Percentiles rank a stretch among this genome's conserved stretches.
Evolutionary conservation across 2,797 vertebrate species (phyloP).

Genomic region (Diplodus sargus): DNA sequence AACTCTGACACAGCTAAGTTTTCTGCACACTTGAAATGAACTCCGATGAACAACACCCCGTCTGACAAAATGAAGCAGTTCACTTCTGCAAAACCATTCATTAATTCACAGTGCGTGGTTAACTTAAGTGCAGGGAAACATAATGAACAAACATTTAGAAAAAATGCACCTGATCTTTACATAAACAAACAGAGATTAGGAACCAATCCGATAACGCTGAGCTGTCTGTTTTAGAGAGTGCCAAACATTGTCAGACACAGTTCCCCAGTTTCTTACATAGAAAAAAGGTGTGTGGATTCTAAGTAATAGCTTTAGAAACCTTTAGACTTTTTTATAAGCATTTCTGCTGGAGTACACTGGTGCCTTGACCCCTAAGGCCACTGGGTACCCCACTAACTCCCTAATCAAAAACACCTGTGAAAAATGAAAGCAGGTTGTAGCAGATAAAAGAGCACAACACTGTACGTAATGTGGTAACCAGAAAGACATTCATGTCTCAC

Average conservation of each 20-base stretch:
- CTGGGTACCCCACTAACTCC: not conserved
- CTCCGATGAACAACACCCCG: not conserved
- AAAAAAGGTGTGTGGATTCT: not conserved
- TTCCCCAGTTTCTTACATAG: not conserved
- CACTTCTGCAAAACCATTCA: not conserved
- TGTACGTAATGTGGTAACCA: not conserved
- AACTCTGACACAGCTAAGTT: not conserved
- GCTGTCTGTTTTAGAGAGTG: not conserved
- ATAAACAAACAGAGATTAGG: not conserved
- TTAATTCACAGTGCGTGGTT: not conserved
- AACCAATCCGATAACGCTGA: not conserved
- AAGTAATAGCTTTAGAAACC: too few species aligned
- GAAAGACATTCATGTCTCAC: constrained; percentile 28
- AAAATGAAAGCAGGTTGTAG: not conserved
- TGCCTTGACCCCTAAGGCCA: not conserved
- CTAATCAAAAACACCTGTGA: not conserved
- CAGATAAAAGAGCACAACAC: not conserved
- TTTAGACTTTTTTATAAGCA: not conserved
- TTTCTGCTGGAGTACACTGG: not conserved
- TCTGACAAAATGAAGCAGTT: not conserved
- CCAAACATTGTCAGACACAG: not conserved
- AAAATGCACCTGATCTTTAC: not conserved
- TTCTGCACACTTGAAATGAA: not conserved
- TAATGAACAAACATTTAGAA: not conserved
- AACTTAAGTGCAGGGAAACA: not conserved